Conservation (phyloP, 2,797 vertebrate species). For the Falco rusticolus region DNA sequence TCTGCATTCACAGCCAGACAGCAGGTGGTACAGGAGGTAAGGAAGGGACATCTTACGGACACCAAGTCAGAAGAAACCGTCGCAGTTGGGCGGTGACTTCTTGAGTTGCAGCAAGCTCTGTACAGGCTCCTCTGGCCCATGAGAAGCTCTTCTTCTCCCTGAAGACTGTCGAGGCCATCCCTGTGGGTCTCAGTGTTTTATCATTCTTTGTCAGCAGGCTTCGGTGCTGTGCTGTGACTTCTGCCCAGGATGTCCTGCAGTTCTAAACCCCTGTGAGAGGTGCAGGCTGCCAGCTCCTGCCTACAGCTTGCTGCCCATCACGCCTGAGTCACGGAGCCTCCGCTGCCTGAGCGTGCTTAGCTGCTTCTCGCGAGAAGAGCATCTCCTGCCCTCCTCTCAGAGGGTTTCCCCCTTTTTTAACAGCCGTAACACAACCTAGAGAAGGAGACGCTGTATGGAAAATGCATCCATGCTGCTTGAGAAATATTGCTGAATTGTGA, state of each 20-base stretch:
- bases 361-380: not conserved
- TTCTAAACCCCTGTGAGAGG: not conserved
- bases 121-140: not conserved
- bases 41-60: not conserved
- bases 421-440: not conserved
- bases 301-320: not conserved
- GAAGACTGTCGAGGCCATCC: not conserved
- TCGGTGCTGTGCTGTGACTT: not conserved
- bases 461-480: not conserved
- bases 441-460: not conserved
- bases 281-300: not conserved
- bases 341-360: not conserved
- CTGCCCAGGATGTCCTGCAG: not conserved
- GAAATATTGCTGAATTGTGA: not conserved
- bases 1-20: not conserved
- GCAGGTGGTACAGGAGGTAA: not conserved
- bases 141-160: not conserved
- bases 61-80: not conserved
- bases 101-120: not conserved
- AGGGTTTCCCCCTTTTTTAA: not conserved
- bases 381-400: not conserved
- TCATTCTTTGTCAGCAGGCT: not conserved
- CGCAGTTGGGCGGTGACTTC: accelerated
- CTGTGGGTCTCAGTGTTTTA: not conserved
- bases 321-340: not conserved